Evolutionary conservation across 92 coral and sea anemone species (phyloP), one percentile per base, ranked within the genome.

Genomic region (Zoanthus gigantus): DNA sequence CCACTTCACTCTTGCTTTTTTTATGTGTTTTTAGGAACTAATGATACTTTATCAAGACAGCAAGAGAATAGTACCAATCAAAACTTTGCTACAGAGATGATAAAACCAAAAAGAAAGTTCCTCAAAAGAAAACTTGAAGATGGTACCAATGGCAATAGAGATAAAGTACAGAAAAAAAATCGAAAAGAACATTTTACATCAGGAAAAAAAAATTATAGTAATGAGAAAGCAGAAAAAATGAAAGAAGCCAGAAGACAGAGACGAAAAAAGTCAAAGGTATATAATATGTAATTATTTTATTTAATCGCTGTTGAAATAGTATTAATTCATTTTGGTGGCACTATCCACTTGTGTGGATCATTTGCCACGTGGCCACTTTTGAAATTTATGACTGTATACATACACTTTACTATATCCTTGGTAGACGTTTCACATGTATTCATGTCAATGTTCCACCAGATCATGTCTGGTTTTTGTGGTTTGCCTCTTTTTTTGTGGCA

Each of bases 211-310:
- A 44, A 10, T 9, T 4, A 2, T 13, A 66, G 89, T 63, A 63
- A 16, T 63, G 84, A 79, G 53, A 88, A 65, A 63, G 90, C 85
- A 75, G 98, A 93, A 44, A 93, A 87, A 88, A 92, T 83, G 46
- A 91, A 74, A 54, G 98, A 96, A 86, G 99, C 99, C 73, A 93
- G 99, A 60, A 93, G 96, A 71, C 82, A 82, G 85, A 80, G 99
- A 31, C 95, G 99, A 79, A 90, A 92, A n/a, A 96, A 96, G 76
- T 86, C 91, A 82, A 95, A 96, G 94, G 99, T 96, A 84, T 2
- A 34, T 34, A 34, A 34, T 34, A 34, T 34, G 42, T 34, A 0
- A 23, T 23, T 23, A 23, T 23, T 23, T 23, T 23, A 23, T 23
- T 23, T 23, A 23, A 23, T 23, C 23, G 23, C 23, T 23, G 23